Base-by-base conservation (phyloP, 2,113 vertebrate species). In the Nibea albiflora region DNA sequence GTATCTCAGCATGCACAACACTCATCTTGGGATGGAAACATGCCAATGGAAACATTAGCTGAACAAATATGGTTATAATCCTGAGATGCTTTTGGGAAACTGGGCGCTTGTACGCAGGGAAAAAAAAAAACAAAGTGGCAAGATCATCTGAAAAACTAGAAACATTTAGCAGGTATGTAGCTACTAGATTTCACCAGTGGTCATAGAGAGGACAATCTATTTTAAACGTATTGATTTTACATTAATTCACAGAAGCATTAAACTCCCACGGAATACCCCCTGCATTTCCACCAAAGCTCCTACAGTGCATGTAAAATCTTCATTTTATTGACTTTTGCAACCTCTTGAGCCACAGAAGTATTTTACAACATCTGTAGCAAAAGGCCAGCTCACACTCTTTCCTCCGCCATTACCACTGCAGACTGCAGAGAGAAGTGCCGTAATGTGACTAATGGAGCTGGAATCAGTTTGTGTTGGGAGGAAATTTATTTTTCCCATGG, bases 11-110 rank as follows among this genome's bases (percentile, higher is more conserved):
- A 78, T 87, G 82, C 80, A 53, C 76, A 81, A 86, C 81, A 71
- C 83, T 78, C 81, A 82, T 92, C 82, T 69, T 80, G 66, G 62
- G 72, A 88, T 91, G 90, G 89, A 93, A 82, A 83, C 76, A 62
- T 63, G 88, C 85, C 83, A 91, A 15, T 82, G 88, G 84, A 86
- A 88, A 92, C 85, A 91, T 91, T 88, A 92, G 87, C 85, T 60
- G 83, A 90, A 90, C 87, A 91, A 89, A 90, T 90, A 76, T 72
- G 85, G 87, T 85, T 82, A 70, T 82, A 80, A 90, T 79, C 81
- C 80, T 68, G 57, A 86, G 68, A 81, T 71, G 73, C 85, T 81
- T 89, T 85, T 70, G 80, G 73, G 81, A 81, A 86, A 76, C 52
- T 11, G 28, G 66, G 69, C 42, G 56, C 52, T 66, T 49, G 28